Base-by-base conservation (phyloP, 1,140 invertebrate species). In the Holcopasites calliopsidis region DNA sequence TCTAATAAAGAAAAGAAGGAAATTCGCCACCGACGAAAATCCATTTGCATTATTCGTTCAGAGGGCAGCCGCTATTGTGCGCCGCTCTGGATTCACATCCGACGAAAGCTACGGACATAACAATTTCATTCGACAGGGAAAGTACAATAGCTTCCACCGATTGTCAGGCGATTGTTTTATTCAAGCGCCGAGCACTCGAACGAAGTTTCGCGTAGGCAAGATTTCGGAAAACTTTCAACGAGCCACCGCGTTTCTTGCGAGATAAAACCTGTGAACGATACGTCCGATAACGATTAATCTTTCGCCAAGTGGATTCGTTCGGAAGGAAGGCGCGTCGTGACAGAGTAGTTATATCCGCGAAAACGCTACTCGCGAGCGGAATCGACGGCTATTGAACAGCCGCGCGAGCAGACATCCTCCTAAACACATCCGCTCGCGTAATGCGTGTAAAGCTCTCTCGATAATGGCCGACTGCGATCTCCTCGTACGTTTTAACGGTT, bases 211-310 rank as follows among this genome's bases (percentile, higher is more conserved):
- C 23, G 16, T 55, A 55, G 13, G 18, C 5, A 10, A 55, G 35
- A 68, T 42, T 68, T 31, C 28, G n/a, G 26, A 50, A 21, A 69
- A 57, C 33, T 68, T 68, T 42, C 65, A 38, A 68, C 49, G 23
- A 54, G 33, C 4, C 16, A 13, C 10, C 11, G 13, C n/a, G 16
- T 58, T 50, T 47, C 33, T 47, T 38, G 23, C 23, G 11, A n/a
- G 42, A 62, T 44, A 31, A 47, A 38, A 47, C 42, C 60, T 62
- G 40, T 40, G 16, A 62, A 31, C 44, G 44, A 64, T 64, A 21
- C 44, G 61, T 31, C 44, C 35, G 44, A 64, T 70, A 47, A 18
- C 44, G 54, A 70, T 70, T 60, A 70, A 70, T 70, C 68, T 60
- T n/a, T 35, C 68, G 40, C 33, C 23, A 33, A 69, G 65, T 42